Conservation (phyloP, 1,140 invertebrate species). For the Lordiphosa collinella region DNA sequence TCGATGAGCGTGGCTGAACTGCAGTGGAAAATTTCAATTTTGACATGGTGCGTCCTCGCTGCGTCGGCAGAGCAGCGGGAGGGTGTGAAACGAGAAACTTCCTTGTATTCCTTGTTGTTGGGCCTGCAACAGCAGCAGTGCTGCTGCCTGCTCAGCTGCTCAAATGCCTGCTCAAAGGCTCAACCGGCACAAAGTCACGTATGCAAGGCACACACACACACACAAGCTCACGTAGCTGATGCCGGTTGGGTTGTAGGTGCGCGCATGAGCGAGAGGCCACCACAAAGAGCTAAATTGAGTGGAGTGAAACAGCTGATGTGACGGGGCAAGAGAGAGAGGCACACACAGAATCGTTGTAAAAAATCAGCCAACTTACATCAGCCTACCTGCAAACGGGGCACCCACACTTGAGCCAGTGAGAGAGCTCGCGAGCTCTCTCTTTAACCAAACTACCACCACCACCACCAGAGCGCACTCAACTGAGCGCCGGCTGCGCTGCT, state of each 20-base stretch:
- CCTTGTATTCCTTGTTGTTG: conserved; percentile 42
- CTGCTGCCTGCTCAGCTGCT: too few species aligned
- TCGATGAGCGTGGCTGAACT: conserved; percentile 33
- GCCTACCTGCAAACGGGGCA: conserved; percentile 5
- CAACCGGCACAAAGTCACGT: conserved; percentile 67
- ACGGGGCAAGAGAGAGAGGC: conserved; percentile 5
- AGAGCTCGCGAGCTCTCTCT: not conserved
- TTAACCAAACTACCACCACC: conserved; percentile 1
- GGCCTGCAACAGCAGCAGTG: conserved; percentile 22
- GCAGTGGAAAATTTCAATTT: conserved; percentile 71
- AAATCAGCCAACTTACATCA: conserved; percentile 62
- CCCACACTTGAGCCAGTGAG: not conserved
- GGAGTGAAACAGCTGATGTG: conserved; percentile 36
- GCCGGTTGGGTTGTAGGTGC: conserved; percentile 62
- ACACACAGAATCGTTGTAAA: conserved; percentile 29
- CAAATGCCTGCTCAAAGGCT: too few species aligned
- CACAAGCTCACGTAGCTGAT: conserved; percentile 20
- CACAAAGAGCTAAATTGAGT: conserved; percentile 15
- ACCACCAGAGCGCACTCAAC: not conserved
- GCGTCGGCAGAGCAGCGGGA: conserved; percentile 20
- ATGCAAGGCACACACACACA: conserved; percentile 41
- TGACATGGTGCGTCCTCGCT: conserved; percentile 52
- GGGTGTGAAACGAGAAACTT: conserved; percentile 25
- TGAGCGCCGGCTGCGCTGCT: conserved; percentile 6
- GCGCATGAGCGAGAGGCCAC: conserved; percentile 54